Percentiles rank a stretch among this genome's conserved stretches.
Conservation (phyloP, 2,113 vertebrate species). For the Athene cunicularia region DNA sequence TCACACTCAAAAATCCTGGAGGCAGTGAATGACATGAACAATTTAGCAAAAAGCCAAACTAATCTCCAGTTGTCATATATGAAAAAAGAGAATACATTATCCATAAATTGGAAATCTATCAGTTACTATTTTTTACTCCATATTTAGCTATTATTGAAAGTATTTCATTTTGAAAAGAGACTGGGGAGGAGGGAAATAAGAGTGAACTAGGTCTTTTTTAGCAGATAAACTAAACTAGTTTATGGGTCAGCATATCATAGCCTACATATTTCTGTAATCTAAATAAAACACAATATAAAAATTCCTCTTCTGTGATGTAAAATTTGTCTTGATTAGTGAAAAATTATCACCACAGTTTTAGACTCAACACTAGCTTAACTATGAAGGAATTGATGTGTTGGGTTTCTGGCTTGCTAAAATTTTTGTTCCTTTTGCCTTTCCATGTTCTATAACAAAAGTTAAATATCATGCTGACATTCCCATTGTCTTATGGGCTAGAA, state of each 20-base stretch:
- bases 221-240: background rate
- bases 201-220: background rate
- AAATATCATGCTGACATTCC: background rate
- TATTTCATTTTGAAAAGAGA: background rate
- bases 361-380: background rate
- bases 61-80: background rate
- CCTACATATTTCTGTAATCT: background rate
- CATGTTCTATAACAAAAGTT: background rate
- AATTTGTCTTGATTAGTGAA: background rate
- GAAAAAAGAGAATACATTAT: background rate
- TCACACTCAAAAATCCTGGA: background rate
- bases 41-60: background rate
- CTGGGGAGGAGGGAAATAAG: background rate
- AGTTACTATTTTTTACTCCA: background rate
- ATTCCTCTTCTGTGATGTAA: background rate
- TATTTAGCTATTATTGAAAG: background rate
- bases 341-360: background rate
- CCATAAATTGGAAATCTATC: background rate
- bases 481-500: background rate
- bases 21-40: background rate
- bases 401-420: background rate
- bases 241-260: fast-evolving
- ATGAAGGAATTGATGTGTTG: background rate
- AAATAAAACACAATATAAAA: background rate
- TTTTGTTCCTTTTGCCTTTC: background rate